phyloP scores from a whole-genome alignment of 1,140 invertebrate genomes.

The Parasteatoda tepidariorum region DNA sequence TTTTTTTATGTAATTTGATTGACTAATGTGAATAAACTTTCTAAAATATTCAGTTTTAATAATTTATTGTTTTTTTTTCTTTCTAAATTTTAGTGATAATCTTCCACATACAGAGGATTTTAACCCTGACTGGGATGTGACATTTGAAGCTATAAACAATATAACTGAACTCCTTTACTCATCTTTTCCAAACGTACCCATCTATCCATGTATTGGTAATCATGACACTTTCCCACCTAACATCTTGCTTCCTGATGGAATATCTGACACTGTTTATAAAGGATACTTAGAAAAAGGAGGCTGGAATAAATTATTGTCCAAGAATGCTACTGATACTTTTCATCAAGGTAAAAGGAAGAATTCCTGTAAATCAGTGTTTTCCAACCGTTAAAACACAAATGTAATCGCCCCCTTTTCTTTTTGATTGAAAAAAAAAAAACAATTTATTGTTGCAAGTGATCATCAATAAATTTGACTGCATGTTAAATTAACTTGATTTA shows the following conservation, averaged over 20 bases:
- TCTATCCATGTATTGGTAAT: slow-evolving; percentile 70
- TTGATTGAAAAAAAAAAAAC: too few relatives aligned
- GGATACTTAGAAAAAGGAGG: slow-evolving; percentile 65
- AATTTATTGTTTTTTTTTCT: too few relatives aligned
- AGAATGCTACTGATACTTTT: slow-evolving; percentile 30
- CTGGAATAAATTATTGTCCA: slow-evolving; percentile 65
- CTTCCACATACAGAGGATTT: slow-evolving; percentile 67
- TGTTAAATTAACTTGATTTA: too few relatives aligned
- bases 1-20: too few relatives aligned
- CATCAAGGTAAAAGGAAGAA: slow-evolving; percentile 34
- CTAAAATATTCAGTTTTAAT: too few relatives aligned
- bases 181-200: slow-evolving; percentile 66
- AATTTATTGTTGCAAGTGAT: too few relatives aligned
- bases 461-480: too few relatives aligned
- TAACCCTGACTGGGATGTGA: slow-evolving; percentile 64
- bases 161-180: slow-evolving; percentile 65
- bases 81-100: slow-evolving; percentile 69
- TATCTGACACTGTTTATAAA: slow-evolving; percentile 65
- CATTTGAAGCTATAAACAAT: slow-evolving; percentile 65
- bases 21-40: too few relatives aligned
- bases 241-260: background rate
- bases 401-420: too few relatives aligned
- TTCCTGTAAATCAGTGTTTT: too few relatives aligned
- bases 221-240: slow-evolving; percentile 67
- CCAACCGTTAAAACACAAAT: too few relatives aligned